A percentile compares a stretch with the other conserved stretches of the same genome.
Conservation (phyloP, 2,888 invertebrate genomes). For the Oscheius myriophilus region DNA sequence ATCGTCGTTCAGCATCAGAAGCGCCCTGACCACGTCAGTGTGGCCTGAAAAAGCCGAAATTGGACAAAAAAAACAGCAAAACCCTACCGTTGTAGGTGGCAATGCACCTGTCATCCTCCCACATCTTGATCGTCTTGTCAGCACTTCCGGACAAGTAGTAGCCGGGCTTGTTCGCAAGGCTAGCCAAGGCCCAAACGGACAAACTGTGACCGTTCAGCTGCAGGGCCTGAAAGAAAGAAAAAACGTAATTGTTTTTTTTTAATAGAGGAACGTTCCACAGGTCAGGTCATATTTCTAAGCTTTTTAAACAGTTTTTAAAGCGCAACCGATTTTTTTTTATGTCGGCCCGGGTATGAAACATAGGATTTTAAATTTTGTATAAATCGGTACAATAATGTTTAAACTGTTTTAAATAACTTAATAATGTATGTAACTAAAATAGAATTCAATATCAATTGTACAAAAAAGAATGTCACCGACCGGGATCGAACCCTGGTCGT, state of each 20-base stretch:
- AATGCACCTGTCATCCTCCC: slow-evolving; percentile 81
- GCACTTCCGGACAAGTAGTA: slow-evolving; percentile 86
- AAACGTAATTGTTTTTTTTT: background rate
- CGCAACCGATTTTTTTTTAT: no score
- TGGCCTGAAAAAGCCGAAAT: slow-evolving; percentile 78
- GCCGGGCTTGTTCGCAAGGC: slow-evolving; percentile 44
- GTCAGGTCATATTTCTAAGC: no score
- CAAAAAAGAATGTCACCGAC: no score
- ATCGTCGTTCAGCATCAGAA: slow-evolving; percentile 80
- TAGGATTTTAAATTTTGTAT: no score
- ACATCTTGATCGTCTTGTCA: slow-evolving; percentile 87
- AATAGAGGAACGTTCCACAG: no score
- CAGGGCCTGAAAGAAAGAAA: slow-evolving; percentile 70
- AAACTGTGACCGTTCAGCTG: slow-evolving; percentile 76
- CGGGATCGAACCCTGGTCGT: no score
- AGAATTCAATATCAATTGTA: no score
- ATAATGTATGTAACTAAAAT: no score
- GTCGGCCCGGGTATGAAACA: no score
- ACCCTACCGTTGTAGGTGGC: slow-evolving; percentile 75
- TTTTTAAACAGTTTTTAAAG: no score
- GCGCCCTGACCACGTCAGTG: slow-evolving; percentile 87
- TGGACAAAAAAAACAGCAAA: slow-evolving; percentile 15
- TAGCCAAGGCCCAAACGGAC: slow-evolving; percentile 83
- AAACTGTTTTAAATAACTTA: no score
- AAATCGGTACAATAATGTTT: no score